Evolutionary conservation across 2,113 vertebrate genomes (phyloP).

Genomic region (Athene noctua): DNA sequence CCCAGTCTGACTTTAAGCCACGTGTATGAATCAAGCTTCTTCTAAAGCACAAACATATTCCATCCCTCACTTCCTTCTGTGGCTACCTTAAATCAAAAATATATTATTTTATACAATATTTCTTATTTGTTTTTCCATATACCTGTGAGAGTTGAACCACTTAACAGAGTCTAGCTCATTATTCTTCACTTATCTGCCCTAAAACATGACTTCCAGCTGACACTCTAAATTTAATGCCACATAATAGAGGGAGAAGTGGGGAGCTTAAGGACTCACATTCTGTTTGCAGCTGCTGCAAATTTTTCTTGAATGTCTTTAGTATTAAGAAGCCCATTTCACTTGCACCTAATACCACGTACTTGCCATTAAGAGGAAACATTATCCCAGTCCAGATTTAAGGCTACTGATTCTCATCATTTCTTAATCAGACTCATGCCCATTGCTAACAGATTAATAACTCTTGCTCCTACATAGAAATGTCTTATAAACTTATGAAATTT

Average conservation of each 20-base stretch:
- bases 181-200: conserved; percentile 20
- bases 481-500: neutral
- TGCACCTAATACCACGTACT: neutral
- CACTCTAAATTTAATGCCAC: neutral
- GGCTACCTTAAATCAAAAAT: conserved; percentile 8
- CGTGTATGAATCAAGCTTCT: neutral
- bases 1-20: neutral
- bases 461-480: neutral
- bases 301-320: neutral
- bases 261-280: neutral
- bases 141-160: neutral
- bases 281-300: neutral
- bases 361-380: neutral
- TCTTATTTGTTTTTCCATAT: conserved; percentile 40
- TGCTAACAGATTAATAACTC: neutral
- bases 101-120: conserved; percentile 18
- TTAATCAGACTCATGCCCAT: neutral
- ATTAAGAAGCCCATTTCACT: neutral
- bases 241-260: neutral
- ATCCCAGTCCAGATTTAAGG: neutral
- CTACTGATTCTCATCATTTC: neutral
- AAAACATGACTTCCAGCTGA: neutral
- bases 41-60: neutral
- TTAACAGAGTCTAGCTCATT: conserved; percentile 14
- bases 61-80: neutral